Conservation (phyloP, 2,888 invertebrate genomes). For the Petrophora chlorosata region DNA sequence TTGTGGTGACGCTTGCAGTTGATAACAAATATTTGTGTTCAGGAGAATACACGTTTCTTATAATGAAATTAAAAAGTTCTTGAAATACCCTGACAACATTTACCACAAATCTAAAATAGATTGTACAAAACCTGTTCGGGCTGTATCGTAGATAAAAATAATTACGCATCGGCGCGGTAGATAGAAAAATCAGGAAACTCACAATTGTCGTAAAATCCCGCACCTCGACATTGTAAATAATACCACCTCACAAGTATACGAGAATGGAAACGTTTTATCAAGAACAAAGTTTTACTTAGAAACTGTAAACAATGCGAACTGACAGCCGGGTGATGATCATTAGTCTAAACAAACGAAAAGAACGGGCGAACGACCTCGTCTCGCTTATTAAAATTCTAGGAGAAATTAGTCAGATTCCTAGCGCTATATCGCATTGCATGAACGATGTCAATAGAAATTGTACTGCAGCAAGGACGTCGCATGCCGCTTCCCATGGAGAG, state of each 20-base stretch:
- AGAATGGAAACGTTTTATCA: constrained; percentile 31
- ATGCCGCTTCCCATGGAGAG: constrained; percentile 58
- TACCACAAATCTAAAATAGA: too few relatives aligned
- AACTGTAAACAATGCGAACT: constrained; percentile 29
- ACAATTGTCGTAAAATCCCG: constrained; percentile 27
- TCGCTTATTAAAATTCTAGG: constrained; percentile 31
- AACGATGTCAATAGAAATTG: constrained; percentile 46
- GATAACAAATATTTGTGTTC: too few relatives aligned
- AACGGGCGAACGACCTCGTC: constrained; percentile 34
- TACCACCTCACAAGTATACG: constrained; percentile 16
- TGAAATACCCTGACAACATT: too few relatives aligned
- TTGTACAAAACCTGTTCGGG: too few relatives aligned
- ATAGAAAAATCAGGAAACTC: constrained; percentile 19
- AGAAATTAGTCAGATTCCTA: constrained; percentile 32
- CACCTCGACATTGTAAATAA: constrained; percentile 31
- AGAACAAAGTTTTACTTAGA: constrained; percentile 12
- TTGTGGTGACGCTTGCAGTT: too few relatives aligned
- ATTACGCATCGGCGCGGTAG: constrained; percentile 9
- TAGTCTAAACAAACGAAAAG: constrained; percentile 26
- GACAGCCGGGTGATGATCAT: constrained; percentile 26
- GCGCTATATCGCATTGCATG: constrained; percentile 29
- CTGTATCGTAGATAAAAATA: constrained; percentile 8
- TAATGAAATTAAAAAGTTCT: too few relatives aligned
- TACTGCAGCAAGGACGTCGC: constrained; percentile 63
- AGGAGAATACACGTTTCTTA: too few relatives aligned